Evolutionary conservation across 1,140 invertebrate species (phyloP), one percentile per base, ranked within the genome.

Genomic region (Idris sp.): DNA sequence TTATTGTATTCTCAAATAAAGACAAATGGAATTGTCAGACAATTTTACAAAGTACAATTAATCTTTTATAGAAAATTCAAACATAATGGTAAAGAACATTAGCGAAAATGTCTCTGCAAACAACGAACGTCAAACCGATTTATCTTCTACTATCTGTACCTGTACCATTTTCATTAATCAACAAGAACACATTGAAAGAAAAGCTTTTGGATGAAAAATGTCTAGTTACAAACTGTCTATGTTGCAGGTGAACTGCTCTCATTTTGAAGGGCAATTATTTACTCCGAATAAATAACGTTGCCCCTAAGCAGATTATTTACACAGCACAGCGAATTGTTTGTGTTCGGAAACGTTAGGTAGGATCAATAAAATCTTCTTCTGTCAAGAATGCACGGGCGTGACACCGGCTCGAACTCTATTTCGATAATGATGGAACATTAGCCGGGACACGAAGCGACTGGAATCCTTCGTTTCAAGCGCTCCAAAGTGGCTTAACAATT

Each of bases 351-450:
- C 16, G 65, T 76, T 76, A 71, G 65, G 65, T 61, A 49, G 67
- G 56, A 72, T 72, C 74, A 68, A 72, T 72, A 68, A 76, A 72
- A 76, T 72, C 74, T 76, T 76, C 67, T 77, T 73, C 53, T 65
- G 69, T 77, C 75, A 73, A 77, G 73, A 73, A 48, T 46, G 75
- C 35, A 56, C 58, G 62, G 41, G 68, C 74, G 74, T 77, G 74
- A 73, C 64, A 69, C 68, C 48, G 33, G 49, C 44, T 56, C 38
- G 26, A 69, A 65, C 65, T 69, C 65, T 30, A 77, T 74, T 73
- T 64, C 64, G 69, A 73, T 73, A 77, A 77, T 77, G 68, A 77
- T 53, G 40, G 49, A 59, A 77, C 68, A 77, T 77, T 77, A 73
- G 58, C 68, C 26, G 53, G 33, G 35, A 73, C 74, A 44, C 49